Percentiles rank a stretch among this genome's conserved stretches.
Evolutionary conservation across 2,888 invertebrate species (phyloP).

Genomic region (Drosophila gaucha): DNA sequence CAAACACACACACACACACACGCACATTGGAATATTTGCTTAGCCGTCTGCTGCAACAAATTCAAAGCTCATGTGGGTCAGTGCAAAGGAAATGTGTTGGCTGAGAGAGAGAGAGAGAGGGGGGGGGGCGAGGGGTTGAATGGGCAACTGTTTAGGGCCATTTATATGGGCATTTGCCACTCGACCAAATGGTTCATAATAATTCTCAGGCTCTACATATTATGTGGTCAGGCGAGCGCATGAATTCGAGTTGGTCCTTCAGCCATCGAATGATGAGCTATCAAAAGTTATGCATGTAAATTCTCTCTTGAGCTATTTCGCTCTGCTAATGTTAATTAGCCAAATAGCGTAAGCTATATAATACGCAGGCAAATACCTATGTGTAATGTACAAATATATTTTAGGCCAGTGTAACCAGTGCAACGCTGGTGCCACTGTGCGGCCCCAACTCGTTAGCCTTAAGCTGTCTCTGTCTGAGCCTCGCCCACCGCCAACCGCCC

Average conservation of each 20-base stretch:
- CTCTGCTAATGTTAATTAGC: constrained; percentile 3
- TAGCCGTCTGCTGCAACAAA: constrained; percentile 54
- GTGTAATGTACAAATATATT: neutral
- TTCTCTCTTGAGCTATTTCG: neutral
- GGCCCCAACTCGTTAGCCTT: constrained; percentile 16
- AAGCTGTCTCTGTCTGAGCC: constrained; percentile 13
- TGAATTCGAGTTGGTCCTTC: neutral
- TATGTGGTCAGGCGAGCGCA: constrained; percentile 1
- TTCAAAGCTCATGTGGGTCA: constrained; percentile 32
- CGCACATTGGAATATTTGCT: constrained; percentile 41
- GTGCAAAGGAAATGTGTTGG: neutral
- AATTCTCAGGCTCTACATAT: constrained; percentile 8
- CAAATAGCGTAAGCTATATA: neutral
- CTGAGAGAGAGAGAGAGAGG: no score
- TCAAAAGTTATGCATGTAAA: neutral
- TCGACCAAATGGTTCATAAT: no score
- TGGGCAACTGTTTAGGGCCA: constrained; percentile 8
- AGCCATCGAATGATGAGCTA: neutral
- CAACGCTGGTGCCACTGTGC: constrained; percentile 11
- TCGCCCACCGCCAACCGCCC: no score
- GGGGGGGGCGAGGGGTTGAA: neutral
- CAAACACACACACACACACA: constrained; percentile 1
- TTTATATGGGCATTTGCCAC: constrained; percentile 50
- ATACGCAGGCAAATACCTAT: no score
- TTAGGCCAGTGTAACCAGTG: no score